A percentile compares a stretch with the other conserved stretches of the same genome.
phyloP scores from a whole-genome alignment of 2,888 invertebrate species.

The Chironomus tentans region DNA sequence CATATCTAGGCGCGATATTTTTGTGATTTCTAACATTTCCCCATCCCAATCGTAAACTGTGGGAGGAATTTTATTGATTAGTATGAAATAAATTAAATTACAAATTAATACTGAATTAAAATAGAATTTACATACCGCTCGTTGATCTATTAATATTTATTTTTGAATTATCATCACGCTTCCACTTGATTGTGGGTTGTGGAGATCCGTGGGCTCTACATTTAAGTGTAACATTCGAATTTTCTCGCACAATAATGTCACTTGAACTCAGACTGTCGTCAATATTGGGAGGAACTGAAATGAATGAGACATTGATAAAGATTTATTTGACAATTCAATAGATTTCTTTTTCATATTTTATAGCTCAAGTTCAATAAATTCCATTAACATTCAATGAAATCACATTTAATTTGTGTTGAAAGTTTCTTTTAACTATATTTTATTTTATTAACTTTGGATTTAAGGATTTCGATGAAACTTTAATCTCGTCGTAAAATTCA shows the following conservation, averaged over 20 bases:
- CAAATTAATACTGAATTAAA: too few species aligned
- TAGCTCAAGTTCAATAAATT: neutral
- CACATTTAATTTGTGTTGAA: too few species aligned
- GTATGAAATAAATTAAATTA: neutral
- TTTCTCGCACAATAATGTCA: slow-evolving; percentile 84
- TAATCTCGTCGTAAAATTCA: neutral
- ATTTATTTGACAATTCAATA: neutral
- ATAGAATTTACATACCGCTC: slow-evolving; percentile 49
- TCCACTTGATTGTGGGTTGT: slow-evolving; percentile 82
- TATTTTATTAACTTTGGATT: too few species aligned
- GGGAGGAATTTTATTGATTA: slow-evolving; percentile 31
- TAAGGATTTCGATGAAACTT: too few species aligned
- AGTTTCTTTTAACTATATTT: too few species aligned
- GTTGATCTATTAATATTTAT: slow-evolving; percentile 78
- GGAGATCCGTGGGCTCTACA: slow-evolving; percentile 87
- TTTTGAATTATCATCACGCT: slow-evolving; percentile 78
- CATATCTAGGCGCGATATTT: slow-evolving; percentile 82
- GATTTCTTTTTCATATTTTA: neutral
- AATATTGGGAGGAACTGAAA: slow-evolving; percentile 82
- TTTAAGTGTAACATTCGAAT: slow-evolving; percentile 77
- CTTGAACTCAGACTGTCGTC: slow-evolving; percentile 84
- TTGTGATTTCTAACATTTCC: slow-evolving; percentile 69
- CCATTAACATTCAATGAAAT: too few species aligned
- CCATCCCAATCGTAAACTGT: slow-evolving; percentile 78
- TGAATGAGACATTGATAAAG: slow-evolving; percentile 33